These are phyloP conservation scores for Mamestra configurata DNA, from an alignment of 1,140 invertebrate genomes.

Conservation along the genomic window DNA sequence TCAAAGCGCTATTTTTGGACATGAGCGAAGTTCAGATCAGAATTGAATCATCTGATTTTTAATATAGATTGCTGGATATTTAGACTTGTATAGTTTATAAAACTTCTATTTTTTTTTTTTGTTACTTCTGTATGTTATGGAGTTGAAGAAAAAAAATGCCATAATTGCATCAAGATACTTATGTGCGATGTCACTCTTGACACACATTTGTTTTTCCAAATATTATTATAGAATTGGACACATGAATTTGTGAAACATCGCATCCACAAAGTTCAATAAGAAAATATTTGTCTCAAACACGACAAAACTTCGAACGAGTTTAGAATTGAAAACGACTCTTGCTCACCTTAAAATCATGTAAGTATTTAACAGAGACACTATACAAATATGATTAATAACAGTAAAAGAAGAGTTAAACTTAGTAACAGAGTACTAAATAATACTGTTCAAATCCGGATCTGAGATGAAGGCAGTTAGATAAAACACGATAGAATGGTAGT, in stretches of 20 bases:
- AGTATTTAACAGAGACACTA: not conserved
- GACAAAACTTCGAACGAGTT: slow-evolving; percentile 1
- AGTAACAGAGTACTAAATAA: not conserved
- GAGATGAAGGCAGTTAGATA: not conserved
- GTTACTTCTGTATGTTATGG: too few species aligned
- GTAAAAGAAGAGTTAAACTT: not conserved
- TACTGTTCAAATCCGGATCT: not conserved
- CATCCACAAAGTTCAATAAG: not conserved
- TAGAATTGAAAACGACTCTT: not conserved
- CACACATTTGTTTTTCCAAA: not conserved
- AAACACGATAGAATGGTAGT: slow-evolving; percentile 2
- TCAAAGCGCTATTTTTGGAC: not conserved
- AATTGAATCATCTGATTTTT: not conserved
- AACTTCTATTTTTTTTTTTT: too few species aligned
- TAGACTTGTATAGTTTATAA: too few species aligned
- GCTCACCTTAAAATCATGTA: not conserved
- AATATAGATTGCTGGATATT: too few species aligned
- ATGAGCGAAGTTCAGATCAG: not conserved
- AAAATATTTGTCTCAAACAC: not conserved
- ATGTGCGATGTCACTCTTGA: not conserved
- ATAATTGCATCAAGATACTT: too few species aligned
- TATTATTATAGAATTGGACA: not conserved
- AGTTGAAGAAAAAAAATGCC: too few species aligned
- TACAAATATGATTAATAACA: not conserved
- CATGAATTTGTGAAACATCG: not conserved